phyloP scores from a whole-genome alignment of 2,888 invertebrate genomes.

The Gryllus longicercus region DNA sequence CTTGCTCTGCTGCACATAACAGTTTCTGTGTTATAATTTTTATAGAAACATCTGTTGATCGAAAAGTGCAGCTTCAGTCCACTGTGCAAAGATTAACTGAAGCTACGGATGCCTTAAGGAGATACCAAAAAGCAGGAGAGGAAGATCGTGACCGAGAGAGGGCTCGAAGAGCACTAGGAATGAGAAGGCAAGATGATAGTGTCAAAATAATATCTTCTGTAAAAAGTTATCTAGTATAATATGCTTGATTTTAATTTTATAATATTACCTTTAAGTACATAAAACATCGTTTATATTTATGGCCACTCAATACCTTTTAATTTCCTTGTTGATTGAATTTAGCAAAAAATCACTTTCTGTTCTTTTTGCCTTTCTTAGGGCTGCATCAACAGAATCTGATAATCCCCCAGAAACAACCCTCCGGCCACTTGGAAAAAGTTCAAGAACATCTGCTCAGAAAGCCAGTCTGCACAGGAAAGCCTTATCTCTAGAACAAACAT shows the following conservation, averaged over 20 bases:
- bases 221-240: no score
- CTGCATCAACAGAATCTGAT: constrained; percentile 65
- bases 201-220: no score
- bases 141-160: constrained; percentile 54
- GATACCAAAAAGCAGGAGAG: constrained; percentile 51
- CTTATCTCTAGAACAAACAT: constrained; percentile 67
- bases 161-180: constrained; percentile 45
- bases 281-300: neutral
- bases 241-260: no score
- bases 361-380: constrained; percentile 41
- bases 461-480: constrained; percentile 65
- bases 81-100: constrained; percentile 64
- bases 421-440: constrained; percentile 32
- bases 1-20: no score
- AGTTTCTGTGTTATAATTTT: no score
- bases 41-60: constrained; percentile 30
- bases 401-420: constrained; percentile 47
- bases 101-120: constrained; percentile 67
- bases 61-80: constrained; percentile 39
- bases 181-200: constrained; percentile 43
- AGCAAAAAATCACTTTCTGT: neutral
- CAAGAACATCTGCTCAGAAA: constrained; percentile 39
- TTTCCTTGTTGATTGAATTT: no score
- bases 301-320: no score
- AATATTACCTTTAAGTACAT: no score